phyloP scores from a whole-genome alignment of 2,888 invertebrate genomes.

The Agrilus biguttatus region DNA sequence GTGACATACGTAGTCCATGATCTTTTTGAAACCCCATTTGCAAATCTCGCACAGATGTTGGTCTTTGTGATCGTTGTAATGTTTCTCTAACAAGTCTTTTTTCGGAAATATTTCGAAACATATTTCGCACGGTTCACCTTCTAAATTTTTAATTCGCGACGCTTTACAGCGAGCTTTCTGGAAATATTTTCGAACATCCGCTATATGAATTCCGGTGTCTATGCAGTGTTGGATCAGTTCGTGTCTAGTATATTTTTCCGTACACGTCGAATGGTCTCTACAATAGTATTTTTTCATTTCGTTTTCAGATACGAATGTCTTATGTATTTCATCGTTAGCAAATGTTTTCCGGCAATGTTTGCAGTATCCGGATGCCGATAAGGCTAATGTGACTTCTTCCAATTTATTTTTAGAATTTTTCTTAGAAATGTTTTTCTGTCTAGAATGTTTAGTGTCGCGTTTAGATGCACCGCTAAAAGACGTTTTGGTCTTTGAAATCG shows the following conservation, averaged over 20 bases:
- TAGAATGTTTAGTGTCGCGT: too few relatives aligned
- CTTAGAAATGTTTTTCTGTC: too few relatives aligned
- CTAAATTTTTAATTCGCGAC: constrained; percentile 5
- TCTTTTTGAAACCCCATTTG: background rate
- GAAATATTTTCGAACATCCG: constrained; percentile 5
- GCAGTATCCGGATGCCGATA: too few relatives aligned
- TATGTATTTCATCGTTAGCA: too few relatives aligned
- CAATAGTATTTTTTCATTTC: constrained; percentile 4
- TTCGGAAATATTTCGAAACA: constrained; percentile 5
- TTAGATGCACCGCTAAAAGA: too few relatives aligned
- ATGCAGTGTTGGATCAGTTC: constrained; percentile 6
- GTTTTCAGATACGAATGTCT: too few relatives aligned
- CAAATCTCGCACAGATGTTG: constrained; percentile 6
- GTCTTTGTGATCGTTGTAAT: constrained; percentile 7
- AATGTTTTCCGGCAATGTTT: too few relatives aligned
- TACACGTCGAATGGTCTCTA: constrained; percentile 3
- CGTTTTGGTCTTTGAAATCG: too few relatives aligned
- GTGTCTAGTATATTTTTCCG: constrained; percentile 4
- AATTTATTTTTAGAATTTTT: too few relatives aligned
- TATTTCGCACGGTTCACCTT: constrained; percentile 8
- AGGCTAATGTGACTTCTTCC: too few relatives aligned
- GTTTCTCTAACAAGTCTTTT: constrained; percentile 3
- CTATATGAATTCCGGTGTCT: background rate
- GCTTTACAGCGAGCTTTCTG: constrained; percentile 5
- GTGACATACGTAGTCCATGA: background rate